A percentile compares a stretch with the other conserved stretches of the same genome.
These are phyloP conservation scores for Prunella fulvescens DNA, from an alignment of 2,113 vertebrate genomes.

Conservation along the genomic window DNA sequence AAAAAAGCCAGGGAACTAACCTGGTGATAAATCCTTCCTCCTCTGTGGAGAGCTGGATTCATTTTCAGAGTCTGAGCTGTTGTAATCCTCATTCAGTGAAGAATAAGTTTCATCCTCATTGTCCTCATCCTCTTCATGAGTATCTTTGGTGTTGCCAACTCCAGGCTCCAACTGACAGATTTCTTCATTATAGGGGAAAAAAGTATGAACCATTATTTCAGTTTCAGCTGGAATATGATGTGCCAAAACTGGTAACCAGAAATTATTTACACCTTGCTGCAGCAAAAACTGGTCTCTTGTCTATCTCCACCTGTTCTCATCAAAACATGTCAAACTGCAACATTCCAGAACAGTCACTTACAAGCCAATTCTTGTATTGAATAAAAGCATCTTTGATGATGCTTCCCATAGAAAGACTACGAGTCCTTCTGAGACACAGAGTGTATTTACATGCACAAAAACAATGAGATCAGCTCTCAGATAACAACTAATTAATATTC, in stretches of 20 bases:
- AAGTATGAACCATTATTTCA: background rate
- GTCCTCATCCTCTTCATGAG: background rate
- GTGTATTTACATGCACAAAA: background rate
- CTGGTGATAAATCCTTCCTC: background rate
- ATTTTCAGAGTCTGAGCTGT: constrained; percentile 1
- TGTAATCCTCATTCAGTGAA: background rate
- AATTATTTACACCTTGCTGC: background rate
- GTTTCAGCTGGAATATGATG: background rate
- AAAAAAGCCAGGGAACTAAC: constrained; percentile 27
- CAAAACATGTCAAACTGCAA: background rate
- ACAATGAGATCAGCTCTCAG: background rate
- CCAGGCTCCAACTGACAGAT: background rate
- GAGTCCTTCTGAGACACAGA: background rate
- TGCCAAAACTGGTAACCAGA: background rate
- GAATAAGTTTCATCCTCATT: background rate
- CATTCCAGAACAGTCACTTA: background rate
- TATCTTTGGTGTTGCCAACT: background rate
- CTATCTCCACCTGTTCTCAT: background rate
- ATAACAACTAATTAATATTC: background rate
- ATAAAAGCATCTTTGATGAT: background rate
- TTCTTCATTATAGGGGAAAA: background rate
- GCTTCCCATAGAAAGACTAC: background rate
- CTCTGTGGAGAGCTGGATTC: constrained; percentile 27
- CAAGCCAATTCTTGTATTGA: background rate
- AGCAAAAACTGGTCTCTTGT: background rate